These are phyloP conservation scores for Pterocles gutturalis DNA, from an alignment of 2,113 vertebrate species.

Conservation along the genomic window DNA sequence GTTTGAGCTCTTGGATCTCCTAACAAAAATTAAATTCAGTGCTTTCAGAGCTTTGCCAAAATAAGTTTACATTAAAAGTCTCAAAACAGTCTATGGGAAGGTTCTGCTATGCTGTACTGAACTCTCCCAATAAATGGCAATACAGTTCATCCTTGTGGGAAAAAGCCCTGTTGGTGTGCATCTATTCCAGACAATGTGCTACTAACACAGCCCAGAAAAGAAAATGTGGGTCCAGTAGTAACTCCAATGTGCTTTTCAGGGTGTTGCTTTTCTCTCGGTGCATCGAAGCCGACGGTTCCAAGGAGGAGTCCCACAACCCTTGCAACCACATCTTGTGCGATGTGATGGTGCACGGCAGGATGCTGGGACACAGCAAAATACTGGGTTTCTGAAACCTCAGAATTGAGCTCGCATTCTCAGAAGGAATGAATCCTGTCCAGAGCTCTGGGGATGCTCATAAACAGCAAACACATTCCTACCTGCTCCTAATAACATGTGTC, in stretches of 20 bases:
- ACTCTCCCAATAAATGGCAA: neutral
- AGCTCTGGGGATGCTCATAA: neutral
- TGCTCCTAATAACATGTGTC: neutral
- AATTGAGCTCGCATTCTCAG: fast-evolving
- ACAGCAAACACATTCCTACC: neutral
- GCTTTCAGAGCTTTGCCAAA: slow-evolving; percentile 32
- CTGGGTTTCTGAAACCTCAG: neutral
- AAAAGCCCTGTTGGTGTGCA: neutral
- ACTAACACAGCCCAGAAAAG: neutral
- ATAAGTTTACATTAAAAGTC: slow-evolving; percentile 3
- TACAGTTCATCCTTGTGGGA: neutral
- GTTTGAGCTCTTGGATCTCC: neutral
- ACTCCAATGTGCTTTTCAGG: neutral
- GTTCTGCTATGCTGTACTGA: neutral
- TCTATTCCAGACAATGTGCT: neutral
- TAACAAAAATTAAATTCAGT: neutral
- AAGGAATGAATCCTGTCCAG: neutral
- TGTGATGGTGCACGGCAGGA: neutral
- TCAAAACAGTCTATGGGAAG: neutral
- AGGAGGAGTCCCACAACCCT: neutral
- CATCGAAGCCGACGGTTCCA: fast-evolving
- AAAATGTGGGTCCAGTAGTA: neutral
- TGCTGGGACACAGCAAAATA: neutral
- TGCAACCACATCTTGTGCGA: neutral
- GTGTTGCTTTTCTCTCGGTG: fast-evolving